Evolutionary conservation across 2,888 invertebrate genomes (phyloP).

Genomic region (Eupithecia pulchellata): DNA sequence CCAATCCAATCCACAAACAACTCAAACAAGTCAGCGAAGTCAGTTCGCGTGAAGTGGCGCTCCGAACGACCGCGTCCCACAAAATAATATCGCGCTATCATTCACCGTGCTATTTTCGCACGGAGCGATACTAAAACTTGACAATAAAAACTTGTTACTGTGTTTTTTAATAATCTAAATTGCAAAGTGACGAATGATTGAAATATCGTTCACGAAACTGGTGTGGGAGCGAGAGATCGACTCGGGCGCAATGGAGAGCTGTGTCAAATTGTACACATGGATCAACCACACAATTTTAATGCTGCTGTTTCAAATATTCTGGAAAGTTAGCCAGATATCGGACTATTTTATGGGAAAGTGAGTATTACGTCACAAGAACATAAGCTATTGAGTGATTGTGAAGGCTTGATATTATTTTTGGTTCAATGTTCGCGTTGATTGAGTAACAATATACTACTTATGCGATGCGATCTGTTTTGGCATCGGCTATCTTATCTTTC

Average conservation of each 20-base stretch:
- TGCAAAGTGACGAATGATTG: conserved; percentile 78
- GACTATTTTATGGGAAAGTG: conserved; percentile 79
- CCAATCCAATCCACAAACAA: not conserved
- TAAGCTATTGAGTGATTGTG: not conserved
- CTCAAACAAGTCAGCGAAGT: no score
- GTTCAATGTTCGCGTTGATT: conserved; percentile 12
- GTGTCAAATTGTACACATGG: conserved; percentile 80
- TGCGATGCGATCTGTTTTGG: conserved; percentile 5
- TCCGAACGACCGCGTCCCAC: conserved; percentile 72
- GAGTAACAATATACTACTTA: conserved; percentile 20
- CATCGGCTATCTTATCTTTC: conserved; percentile 5
- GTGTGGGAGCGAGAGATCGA: conserved; percentile 69
- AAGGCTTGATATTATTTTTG: not conserved
- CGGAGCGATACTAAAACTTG: conserved; percentile 55
- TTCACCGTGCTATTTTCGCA: conserved; percentile 62
- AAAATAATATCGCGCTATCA: conserved; percentile 46
- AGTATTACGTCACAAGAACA: conserved; percentile 53
- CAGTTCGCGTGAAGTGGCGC: conserved; percentile 77
- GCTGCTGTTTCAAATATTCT: conserved; percentile 80
- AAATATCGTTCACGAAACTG: conserved; percentile 71
- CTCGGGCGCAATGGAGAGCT: conserved; percentile 76
- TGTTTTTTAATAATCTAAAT: conserved; percentile 44
- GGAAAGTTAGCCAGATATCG: conserved; percentile 81
- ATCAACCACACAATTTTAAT: conserved; percentile 78
- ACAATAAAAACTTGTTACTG: conserved; percentile 43